These are phyloP conservation scores for Takifugu rubripes DNA, from an alignment of 2,797 vertebrate genomes.

Conservation along the genomic window DNA sequence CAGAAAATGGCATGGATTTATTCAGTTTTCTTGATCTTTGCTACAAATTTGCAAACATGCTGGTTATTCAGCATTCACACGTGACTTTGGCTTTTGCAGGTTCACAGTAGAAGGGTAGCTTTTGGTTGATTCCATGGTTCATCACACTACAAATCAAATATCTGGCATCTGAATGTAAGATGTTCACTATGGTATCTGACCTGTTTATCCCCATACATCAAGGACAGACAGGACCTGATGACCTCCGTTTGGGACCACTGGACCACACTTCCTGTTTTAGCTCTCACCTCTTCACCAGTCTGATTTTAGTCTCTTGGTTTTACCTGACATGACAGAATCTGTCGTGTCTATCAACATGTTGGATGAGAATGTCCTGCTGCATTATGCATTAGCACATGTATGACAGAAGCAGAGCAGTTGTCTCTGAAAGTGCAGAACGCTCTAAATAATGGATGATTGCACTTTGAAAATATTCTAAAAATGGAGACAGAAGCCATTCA, in stretches of 20 bases:
- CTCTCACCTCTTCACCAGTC: slow-evolving; percentile 27
- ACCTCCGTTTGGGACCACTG: slow-evolving; percentile 24
- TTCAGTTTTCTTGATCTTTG: slow-evolving; percentile 11
- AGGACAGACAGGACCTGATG: slow-evolving; percentile 22
- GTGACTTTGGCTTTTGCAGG: slow-evolving; percentile 1
- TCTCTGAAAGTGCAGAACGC: slow-evolving; percentile 1
- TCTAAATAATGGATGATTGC: slow-evolving; percentile 38
- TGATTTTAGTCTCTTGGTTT: background rate
- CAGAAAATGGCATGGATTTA: slow-evolving; percentile 4
- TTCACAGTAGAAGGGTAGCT: slow-evolving; percentile 5
- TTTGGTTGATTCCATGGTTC: slow-evolving; percentile 19
- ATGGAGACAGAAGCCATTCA: background rate
- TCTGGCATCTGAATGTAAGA: slow-evolving; percentile 15
- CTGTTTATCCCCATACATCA: no score
- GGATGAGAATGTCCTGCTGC: slow-evolving; percentile 2
- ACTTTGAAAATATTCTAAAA: slow-evolving; percentile 12
- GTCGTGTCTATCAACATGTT: slow-evolving; percentile 2
- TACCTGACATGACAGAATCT: slow-evolving; percentile 30
- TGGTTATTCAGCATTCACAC: slow-evolving; percentile 3
- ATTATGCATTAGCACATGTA: slow-evolving; percentile 22
- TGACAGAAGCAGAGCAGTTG: slow-evolving; percentile 21
- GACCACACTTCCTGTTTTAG: slow-evolving; percentile 58
- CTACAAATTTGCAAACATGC: slow-evolving; percentile 13
- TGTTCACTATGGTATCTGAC: slow-evolving; percentile 27
- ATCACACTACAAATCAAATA: slow-evolving; percentile 27